A percentile compares a stretch with the other conserved stretches of the same genome.
Conservation (phyloP, 2,888 invertebrate species). For the Aphodius sticticus region DNA sequence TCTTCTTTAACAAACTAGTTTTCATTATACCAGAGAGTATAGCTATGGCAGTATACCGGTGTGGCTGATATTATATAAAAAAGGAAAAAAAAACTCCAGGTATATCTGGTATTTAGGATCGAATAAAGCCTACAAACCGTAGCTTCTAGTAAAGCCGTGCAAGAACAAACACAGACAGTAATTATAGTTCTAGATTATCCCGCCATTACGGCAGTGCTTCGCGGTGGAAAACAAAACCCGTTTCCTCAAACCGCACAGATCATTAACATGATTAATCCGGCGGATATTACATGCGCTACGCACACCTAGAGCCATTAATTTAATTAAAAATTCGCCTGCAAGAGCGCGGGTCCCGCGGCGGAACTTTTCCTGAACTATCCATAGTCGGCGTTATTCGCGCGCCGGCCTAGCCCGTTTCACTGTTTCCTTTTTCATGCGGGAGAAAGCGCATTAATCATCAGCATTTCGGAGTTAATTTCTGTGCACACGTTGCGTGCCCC, state of each 20-base stretch:
- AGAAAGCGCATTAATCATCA: background rate
- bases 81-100: too few relatives aligned
- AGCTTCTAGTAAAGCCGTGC: background rate
- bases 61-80: too few relatives aligned
- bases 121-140: too few relatives aligned
- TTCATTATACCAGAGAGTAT: too few relatives aligned
- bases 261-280: background rate
- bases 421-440: background rate
- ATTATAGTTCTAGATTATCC: background rate
- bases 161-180: background rate
- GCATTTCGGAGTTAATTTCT: background rate
- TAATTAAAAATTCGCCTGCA: background rate
- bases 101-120: too few relatives aligned
- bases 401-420: background rate
- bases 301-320: constrained; percentile 4
- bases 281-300: background rate
- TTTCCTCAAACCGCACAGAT: constrained; percentile 4
- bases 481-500: background rate
- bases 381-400: too few relatives aligned
- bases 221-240: background rate
- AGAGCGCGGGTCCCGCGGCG: background rate
- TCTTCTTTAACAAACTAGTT: too few relatives aligned
- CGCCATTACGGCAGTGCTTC: background rate
- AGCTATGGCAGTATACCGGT: too few relatives aligned
- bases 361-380: background rate